These are phyloP conservation scores for Poecilus cupreus DNA, from an alignment of 2,888 invertebrate species.

Conservation along the genomic window DNA sequence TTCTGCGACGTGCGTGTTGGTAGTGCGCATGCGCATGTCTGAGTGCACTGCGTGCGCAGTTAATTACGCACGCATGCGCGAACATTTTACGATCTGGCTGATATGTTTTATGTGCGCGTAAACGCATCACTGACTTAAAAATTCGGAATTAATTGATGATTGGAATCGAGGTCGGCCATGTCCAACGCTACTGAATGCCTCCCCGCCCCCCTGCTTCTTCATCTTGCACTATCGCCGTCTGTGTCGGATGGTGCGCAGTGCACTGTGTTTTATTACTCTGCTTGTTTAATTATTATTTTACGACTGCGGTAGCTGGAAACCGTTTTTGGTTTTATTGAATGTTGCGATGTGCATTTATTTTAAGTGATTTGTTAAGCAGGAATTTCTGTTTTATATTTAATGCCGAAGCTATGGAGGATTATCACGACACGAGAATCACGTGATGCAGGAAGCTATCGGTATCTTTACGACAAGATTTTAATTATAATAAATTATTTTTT, in stretches of 20 bases:
- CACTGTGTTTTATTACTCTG: slow-evolving; percentile 1
- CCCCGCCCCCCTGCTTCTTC: background rate
- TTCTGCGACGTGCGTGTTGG: no score
- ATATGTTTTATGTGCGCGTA: slow-evolving; percentile 55
- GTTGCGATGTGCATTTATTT: slow-evolving; percentile 30
- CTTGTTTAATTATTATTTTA: slow-evolving; percentile 48
- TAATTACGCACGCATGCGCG: slow-evolving; percentile 46
- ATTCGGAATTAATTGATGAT: slow-evolving; percentile 49
- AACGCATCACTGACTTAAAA: slow-evolving; percentile 46
- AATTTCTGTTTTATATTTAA: slow-evolving; percentile 26
- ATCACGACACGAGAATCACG: no score
- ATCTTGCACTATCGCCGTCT: background rate
- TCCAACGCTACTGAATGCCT: background rate
- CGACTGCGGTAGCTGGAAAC: slow-evolving; percentile 24
- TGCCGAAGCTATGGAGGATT: background rate
- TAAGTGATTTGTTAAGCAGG: slow-evolving; percentile 37
- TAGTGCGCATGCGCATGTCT: background rate
- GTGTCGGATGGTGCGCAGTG: background rate
- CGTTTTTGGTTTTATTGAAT: slow-evolving; percentile 41
- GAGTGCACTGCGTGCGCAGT: background rate
- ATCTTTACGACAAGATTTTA: background rate
- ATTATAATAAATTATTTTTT: slow-evolving; percentile 18
- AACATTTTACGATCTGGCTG: slow-evolving; percentile 54
- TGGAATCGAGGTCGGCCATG: slow-evolving; percentile 42
- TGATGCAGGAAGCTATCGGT: slow-evolving; percentile 28